These are phyloP conservation scores for Trichosurus vulpecula DNA, from an alignment of 2,797 vertebrate species.

Conservation along the genomic window DNA sequence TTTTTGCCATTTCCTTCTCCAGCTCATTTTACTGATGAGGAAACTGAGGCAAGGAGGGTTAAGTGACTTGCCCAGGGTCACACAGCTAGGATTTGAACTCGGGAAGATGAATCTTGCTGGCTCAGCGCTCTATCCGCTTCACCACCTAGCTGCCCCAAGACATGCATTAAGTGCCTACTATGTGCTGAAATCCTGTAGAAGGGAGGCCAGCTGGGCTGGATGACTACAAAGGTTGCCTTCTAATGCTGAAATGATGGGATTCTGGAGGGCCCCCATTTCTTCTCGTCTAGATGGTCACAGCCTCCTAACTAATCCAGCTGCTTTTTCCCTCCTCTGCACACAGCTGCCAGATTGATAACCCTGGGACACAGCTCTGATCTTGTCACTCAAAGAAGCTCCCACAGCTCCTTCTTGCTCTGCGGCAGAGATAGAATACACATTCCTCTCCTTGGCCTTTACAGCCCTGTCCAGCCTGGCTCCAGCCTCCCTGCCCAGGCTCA, in stretches of 20 bases:
- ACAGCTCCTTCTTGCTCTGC: neutral
- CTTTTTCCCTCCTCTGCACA: neutral
- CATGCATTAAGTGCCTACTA: neutral
- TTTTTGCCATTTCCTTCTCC: no score
- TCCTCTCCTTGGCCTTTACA: neutral
- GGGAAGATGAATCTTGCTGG: neutral
- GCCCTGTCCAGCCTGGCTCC: neutral
- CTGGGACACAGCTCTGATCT: neutral
- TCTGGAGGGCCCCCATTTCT: neutral
- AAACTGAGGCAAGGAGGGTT: neutral
- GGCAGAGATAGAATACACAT: neutral
- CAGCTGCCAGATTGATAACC: neutral
- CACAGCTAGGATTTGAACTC: neutral
- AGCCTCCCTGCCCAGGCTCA: neutral
- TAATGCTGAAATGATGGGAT: neutral
- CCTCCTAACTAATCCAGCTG: neutral
- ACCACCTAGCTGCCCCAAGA: neutral
- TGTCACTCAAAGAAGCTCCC: neutral
- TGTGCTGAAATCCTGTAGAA: neutral
- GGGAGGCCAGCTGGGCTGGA: neutral
- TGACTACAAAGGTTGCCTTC: neutral
- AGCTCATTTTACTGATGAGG: neutral
- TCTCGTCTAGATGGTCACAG: neutral
- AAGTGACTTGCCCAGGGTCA: neutral
- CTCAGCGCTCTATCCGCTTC: neutral